Percentiles rank a stretch among this genome's conserved stretches.
phyloP scores from a whole-genome alignment of 23 tunicate genomes.

The Clavelina lepadiformis region DNA sequence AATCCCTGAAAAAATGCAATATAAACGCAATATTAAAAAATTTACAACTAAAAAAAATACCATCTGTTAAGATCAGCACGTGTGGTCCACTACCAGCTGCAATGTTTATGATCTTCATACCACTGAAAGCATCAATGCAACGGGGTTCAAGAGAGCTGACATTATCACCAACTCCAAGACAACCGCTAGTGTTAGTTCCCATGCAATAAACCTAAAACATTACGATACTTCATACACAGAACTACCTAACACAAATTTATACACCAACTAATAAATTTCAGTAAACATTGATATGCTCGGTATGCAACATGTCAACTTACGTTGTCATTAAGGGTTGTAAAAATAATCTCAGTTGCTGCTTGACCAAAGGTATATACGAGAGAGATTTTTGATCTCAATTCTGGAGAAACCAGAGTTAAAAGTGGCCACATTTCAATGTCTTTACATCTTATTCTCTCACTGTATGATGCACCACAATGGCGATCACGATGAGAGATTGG shows the following conservation, averaged over 20 bases:
- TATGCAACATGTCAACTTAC: slow-evolving; percentile 9
- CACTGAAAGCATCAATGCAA: slow-evolving; percentile 32
- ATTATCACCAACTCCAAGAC: slow-evolving; percentile 81
- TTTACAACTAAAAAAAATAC: too few relatives aligned
- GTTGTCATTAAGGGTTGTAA: slow-evolving; percentile 66
- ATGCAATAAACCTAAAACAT: slow-evolving; percentile 59
- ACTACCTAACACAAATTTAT: not conserved
- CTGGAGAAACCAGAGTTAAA: slow-evolving; percentile 34
- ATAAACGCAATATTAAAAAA: too few relatives aligned
- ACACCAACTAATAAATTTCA: not conserved
- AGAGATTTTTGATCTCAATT: slow-evolving; percentile 34
- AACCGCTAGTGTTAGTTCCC: slow-evolving; percentile 83
- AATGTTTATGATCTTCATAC: slow-evolving; percentile 43
- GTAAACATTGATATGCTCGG: too few relatives aligned
- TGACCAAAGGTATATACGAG: slow-evolving; percentile 69
- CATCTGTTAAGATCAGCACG: slow-evolving; percentile 69
- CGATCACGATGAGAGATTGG: too few relatives aligned
- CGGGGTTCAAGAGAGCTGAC: slow-evolving; percentile 59
- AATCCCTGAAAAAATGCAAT: too few relatives aligned
- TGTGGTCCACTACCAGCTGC: slow-evolving; percentile 92
- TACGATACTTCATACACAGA: not conserved
- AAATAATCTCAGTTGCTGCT: slow-evolving; percentile 71
- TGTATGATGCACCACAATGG: too few relatives aligned
- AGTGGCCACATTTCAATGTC: slow-evolving; percentile 82
- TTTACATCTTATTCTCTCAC: slow-evolving; percentile 9